Evolutionary conservation across 2,113 vertebrate genomes (phyloP).

Genomic region (Albula goreensis): DNA sequence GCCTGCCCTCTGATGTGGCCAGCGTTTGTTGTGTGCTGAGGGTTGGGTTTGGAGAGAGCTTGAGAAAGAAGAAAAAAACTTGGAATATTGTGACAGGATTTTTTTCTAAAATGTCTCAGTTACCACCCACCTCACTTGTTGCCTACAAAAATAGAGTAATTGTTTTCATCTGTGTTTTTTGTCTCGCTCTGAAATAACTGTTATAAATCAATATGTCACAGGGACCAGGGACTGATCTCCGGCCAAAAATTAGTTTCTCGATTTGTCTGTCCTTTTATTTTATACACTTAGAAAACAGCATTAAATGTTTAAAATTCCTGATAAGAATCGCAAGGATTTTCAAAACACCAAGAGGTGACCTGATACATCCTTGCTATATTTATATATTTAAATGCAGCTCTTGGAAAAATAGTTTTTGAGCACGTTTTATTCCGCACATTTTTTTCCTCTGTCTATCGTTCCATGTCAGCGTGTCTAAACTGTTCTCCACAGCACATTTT

Average conservation of each 20-base stretch:
- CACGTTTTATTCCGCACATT: too few relatives aligned
- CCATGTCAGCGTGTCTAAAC: too few relatives aligned
- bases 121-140: slow-evolving; percentile 88
- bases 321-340: neutral
- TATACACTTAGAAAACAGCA: neutral
- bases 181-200: slow-evolving; percentile 71
- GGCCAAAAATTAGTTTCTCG: slow-evolving; percentile 34
- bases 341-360: too few relatives aligned
- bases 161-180: slow-evolving; percentile 77
- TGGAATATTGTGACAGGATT: slow-evolving; percentile 76
- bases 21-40: slow-evolving; percentile 85
- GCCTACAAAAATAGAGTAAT: slow-evolving; percentile 88
- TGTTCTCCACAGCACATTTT: too few relatives aligned
- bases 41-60: slow-evolving; percentile 58
- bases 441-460: too few relatives aligned
- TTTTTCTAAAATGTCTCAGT: slow-evolving; percentile 70
- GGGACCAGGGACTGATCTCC: slow-evolving; percentile 46
- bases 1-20: slow-evolving; percentile 89
- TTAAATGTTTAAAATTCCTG: neutral
- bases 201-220: slow-evolving; percentile 79
- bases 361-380: too few relatives aligned
- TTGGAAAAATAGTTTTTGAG: too few relatives aligned
- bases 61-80: slow-evolving; percentile 51
- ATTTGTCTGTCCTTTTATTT: slow-evolving; percentile 28
- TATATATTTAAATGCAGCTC: too few relatives aligned